These are phyloP conservation scores for Apostichopus californicus DNA, from an alignment of 35 echinoderm and acorn worm species.

Conservation along the genomic window DNA sequence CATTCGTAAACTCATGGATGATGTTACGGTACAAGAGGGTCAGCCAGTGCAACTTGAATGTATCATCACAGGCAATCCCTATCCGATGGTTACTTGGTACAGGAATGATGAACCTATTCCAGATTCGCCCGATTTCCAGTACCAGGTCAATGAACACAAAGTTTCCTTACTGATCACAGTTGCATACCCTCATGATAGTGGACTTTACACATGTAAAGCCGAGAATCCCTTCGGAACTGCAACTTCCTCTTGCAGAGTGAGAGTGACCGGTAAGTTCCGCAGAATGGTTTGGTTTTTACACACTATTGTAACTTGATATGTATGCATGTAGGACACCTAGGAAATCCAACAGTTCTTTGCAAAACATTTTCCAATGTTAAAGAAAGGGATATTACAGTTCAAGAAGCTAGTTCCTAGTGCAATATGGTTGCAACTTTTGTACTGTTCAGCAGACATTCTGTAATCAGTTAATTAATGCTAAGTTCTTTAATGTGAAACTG, in stretches of 20 bases:
- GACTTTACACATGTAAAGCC: constrained; percentile 93
- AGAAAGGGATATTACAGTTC: too few species aligned
- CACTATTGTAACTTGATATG: too few species aligned
- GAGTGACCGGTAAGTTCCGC: constrained; percentile 70
- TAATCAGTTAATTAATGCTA: too few species aligned
- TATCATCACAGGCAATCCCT: constrained; percentile 88
- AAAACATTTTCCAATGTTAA: too few species aligned
- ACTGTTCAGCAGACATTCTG: too few species aligned
- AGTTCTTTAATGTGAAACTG: too few species aligned
- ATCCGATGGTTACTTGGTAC: constrained; percentile 82
- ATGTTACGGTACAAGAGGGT: constrained; percentile 72
- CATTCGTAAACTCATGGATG: constrained; percentile 69
- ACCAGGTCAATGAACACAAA: constrained; percentile 82
- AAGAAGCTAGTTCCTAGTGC: too few species aligned
- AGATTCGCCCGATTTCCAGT: constrained; percentile 94
- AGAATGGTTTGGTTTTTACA: neutral
- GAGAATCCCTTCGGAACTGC: constrained; percentile 86
- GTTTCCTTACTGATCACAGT: constrained; percentile 83
- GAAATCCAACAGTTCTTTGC: too few species aligned
- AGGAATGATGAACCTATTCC: constrained; percentile 74
- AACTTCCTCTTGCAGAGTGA: constrained; percentile 85
- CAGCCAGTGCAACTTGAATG: constrained; percentile 79
- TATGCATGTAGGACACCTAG: too few species aligned
- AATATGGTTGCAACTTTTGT: too few species aligned
- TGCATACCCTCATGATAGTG: constrained; percentile 83